Percentiles rank a stretch among this genome's conserved stretches.
Conservation (phyloP, 2,797 vertebrate genomes). For the Dipus sagitta region DNA sequence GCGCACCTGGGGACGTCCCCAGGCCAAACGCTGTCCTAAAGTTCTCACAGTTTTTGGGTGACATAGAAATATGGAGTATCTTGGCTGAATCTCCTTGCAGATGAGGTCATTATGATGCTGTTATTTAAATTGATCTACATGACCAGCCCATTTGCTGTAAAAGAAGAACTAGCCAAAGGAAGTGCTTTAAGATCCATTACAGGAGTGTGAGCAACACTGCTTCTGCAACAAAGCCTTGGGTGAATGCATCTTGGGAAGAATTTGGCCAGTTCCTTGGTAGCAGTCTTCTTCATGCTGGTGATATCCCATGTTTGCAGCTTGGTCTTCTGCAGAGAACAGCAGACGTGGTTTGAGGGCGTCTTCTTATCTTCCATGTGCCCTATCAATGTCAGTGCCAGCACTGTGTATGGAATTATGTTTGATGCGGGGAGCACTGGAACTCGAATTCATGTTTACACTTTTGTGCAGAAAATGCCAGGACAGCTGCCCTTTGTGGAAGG, state of each 20-base stretch:
- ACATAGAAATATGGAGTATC: constrained; percentile 57
- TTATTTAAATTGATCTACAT: too few species aligned
- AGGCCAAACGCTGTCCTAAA: neutral
- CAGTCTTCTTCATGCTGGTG: constrained; percentile 74
- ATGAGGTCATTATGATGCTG: constrained; percentile 63
- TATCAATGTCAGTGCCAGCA: constrained; percentile 86
- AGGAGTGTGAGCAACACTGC: constrained; percentile 63
- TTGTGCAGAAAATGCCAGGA: constrained; percentile 95
- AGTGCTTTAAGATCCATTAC: constrained; percentile 79
- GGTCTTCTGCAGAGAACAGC: constrained; percentile 83
- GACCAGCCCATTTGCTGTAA: too few species aligned
- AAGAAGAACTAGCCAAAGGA: too few species aligned
- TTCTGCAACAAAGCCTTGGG: constrained; percentile 46
- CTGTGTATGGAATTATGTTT: constrained; percentile 97
- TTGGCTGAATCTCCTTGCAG: constrained; percentile 38
- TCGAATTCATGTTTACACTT: constrained; percentile 98
- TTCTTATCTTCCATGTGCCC: constrained; percentile 88
- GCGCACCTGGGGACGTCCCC: neutral
- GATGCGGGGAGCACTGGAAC: constrained; percentile 99
- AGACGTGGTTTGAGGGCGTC: constrained; percentile 87
- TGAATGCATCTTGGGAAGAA: constrained; percentile 73
- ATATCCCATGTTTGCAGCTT: constrained; percentile 88
- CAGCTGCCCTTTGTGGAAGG: constrained; percentile 94
- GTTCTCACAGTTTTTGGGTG: constrained; percentile 54
- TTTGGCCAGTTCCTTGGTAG: constrained; percentile 79